Conservation (phyloP, 2,888 invertebrate species). For the Caenorhabditis uteleia region DNA sequence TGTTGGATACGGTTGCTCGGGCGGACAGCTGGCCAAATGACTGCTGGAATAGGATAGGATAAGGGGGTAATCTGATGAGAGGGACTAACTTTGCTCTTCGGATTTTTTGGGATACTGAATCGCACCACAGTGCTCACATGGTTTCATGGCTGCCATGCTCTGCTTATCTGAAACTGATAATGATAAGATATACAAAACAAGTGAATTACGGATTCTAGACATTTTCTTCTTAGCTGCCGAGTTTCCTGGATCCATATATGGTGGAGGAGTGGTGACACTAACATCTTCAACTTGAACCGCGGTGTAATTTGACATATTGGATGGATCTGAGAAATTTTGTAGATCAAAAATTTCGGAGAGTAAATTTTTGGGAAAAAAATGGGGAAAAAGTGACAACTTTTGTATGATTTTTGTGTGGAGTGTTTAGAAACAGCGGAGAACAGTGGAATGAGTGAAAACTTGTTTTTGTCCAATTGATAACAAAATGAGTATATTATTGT, state of each 20-base stretch:
- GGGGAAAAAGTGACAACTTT: no score
- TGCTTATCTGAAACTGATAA: constrained; percentile 2
- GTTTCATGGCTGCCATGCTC: constrained; percentile 18
- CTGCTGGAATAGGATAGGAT: constrained; percentile 22
- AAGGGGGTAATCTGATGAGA: no score
- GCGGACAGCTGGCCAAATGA: constrained; percentile 53
- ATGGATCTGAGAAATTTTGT: no score
- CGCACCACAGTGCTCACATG: constrained; percentile 38
- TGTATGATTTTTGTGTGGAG: no score
- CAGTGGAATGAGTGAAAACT: no score
- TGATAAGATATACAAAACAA: neutral
- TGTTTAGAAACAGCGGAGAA: no score
- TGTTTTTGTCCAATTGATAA: no score
- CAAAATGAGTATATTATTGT: no score
- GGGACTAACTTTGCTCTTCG: neutral
- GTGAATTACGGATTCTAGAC: constrained; percentile 1
- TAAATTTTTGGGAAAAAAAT: no score
- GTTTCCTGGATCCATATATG: constrained; percentile 51
- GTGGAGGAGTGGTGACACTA: constrained; percentile 28
- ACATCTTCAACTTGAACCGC: constrained; percentile 5
- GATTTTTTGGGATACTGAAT: constrained; percentile 15
- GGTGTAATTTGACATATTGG: constrained; percentile 6
- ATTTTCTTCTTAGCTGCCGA: constrained; percentile 28
- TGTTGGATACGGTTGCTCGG: constrained; percentile 49
- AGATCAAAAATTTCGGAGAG: no score